Evolutionary conservation across 1,140 invertebrate species (phyloP).

Genomic region (Halictus rubicundus): DNA sequence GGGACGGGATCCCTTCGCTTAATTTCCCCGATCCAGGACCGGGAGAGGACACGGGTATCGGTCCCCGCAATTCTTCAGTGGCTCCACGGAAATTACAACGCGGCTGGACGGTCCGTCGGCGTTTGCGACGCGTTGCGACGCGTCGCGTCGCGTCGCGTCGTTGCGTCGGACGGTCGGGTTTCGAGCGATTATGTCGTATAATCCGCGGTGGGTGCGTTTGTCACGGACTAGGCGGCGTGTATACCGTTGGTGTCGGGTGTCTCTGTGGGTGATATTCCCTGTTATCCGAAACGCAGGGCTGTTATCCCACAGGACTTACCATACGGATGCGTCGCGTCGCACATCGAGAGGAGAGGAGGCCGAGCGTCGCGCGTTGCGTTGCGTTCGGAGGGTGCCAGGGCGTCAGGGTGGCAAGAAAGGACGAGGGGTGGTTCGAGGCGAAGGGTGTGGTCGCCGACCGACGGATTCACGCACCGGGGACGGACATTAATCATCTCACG

Average conservation of each 20-base stretch:
- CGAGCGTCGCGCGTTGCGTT: background rate
- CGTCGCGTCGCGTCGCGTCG: background rate
- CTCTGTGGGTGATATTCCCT: constrained; percentile 76
- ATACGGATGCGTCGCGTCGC: constrained; percentile 56
- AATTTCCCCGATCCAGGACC: background rate
- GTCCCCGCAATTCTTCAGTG: background rate
- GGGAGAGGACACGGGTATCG: background rate
- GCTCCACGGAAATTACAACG: constrained; percentile 17
- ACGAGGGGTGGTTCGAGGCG: background rate
- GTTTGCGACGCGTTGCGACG: too few species aligned
- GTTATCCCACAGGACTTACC: constrained; percentile 79
- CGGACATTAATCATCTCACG: constrained; percentile 68
- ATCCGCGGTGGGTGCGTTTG: constrained; percentile 74
- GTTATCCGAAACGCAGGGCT: constrained; percentile 79
- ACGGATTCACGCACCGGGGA: constrained; percentile 41
- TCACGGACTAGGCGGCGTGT: constrained; percentile 67
- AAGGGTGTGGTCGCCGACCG: constrained; percentile 32
- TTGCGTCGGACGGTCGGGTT: constrained; percentile 71
- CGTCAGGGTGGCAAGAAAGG: background rate
- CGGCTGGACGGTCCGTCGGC: background rate
- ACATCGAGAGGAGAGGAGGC: constrained; percentile 11
- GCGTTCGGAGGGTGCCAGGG: background rate
- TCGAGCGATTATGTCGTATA: constrained; percentile 78
- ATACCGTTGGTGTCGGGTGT: constrained; percentile 74
- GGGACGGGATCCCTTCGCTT: background rate